These are phyloP conservation scores for Podilymbus podiceps DNA, from an alignment of 2,113 vertebrate species.

Conservation along the genomic window DNA sequence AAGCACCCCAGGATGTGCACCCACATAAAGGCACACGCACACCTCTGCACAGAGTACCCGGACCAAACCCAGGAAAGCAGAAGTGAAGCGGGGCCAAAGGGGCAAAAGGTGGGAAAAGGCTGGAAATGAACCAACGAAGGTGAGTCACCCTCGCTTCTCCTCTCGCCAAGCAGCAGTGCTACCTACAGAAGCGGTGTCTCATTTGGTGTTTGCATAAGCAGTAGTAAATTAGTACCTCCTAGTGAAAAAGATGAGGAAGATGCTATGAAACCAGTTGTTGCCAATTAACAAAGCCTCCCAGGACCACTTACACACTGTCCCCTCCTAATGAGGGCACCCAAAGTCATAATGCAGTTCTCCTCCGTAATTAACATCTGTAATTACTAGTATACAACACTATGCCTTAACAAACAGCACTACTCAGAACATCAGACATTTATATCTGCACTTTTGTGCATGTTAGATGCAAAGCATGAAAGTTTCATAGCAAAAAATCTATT, in stretches of 20 bases:
- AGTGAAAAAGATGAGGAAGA: not conserved
- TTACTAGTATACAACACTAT: not conserved
- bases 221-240: slow-evolving; percentile 5
- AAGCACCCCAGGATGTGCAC: not conserved
- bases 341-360: slow-evolving; percentile 16
- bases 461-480: not conserved
- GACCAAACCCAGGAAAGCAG: not conserved
- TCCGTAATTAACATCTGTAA: not conserved
- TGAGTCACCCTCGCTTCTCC: not conserved
- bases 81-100: not conserved
- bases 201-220: not conserved
- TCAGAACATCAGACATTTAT: not conserved
- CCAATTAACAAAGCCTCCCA: slow-evolving; percentile 38
- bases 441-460: not conserved
- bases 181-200: not conserved
- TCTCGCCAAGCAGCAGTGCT: not conserved
- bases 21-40: too few relatives aligned
- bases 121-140: not conserved
- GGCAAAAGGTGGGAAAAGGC: not conserved
- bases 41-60: not conserved
- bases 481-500: not conserved
- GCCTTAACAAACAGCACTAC: not conserved
- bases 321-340: slow-evolving; percentile 33
- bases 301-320: not conserved
- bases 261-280: not conserved